Percentiles rank a stretch among this genome's conserved stretches.
Conservation (phyloP, 2,888 invertebrate species). For the Orthonychiurus folsomi region DNA sequence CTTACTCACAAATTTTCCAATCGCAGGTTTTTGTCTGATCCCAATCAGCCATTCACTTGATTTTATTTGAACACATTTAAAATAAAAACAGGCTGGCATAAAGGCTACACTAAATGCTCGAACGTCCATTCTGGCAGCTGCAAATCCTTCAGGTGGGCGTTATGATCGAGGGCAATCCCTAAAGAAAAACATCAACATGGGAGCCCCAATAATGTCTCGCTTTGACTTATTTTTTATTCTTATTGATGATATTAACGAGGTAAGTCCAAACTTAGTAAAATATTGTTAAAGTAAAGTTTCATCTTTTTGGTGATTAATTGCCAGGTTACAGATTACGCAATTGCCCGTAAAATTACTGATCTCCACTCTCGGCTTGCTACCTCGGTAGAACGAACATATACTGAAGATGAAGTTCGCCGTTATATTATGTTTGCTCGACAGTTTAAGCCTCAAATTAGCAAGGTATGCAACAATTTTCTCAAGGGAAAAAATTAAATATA, state of each 20-base stretch:
- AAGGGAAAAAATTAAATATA: constrained; percentile 7
- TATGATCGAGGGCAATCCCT: constrained; percentile 90
- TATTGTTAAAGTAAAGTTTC: neutral
- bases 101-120: constrained; percentile 94
- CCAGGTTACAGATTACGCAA: constrained; percentile 85
- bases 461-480: constrained; percentile 54
- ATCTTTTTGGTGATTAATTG: constrained; percentile 40
- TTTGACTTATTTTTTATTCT: constrained; percentile 98
- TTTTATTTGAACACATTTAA: too few species aligned
- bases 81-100: constrained; percentile 66
- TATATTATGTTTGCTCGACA: constrained; percentile 95
- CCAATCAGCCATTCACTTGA: neutral
- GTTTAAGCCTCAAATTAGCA: constrained; percentile 79
- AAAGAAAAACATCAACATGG: constrained; percentile 84
- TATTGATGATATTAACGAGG: constrained; percentile 91
- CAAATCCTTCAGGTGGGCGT: constrained; percentile 94
- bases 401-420: constrained; percentile 78
- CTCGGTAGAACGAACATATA: constrained; percentile 68
- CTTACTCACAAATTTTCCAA: neutral
- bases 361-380: constrained; percentile 79
- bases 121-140: constrained; percentile 94
- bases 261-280: constrained; percentile 41
- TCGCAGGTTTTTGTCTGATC: too few species aligned
- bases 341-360: constrained; percentile 90
- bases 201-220: constrained; percentile 97